Conservation (phyloP, 2,888 invertebrate genomes). For the Stictocephala bisonia region DNA sequence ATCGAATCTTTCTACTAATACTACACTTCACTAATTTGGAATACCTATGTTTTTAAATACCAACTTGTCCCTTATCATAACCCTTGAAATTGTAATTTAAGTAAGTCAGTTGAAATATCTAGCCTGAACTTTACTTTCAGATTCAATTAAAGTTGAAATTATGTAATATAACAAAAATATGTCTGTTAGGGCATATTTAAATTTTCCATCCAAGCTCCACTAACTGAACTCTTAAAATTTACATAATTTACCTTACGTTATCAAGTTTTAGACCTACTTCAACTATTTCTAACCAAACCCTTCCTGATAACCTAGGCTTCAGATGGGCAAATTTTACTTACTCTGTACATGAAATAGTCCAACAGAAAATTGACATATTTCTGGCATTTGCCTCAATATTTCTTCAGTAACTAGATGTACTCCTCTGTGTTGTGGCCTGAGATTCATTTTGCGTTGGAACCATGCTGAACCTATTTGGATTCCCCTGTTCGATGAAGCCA, state of each 20-base stretch:
- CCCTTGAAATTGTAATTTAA: too few relatives aligned
- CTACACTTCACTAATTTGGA: too few relatives aligned
- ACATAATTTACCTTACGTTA: neutral
- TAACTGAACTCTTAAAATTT: neutral
- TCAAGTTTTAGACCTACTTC: neutral
- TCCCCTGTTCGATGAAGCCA: constrained; percentile 88
- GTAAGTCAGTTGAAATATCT: too few relatives aligned
- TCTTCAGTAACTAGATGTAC: constrained; percentile 98
- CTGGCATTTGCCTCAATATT: constrained; percentile 93
- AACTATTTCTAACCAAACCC: constrained; percentile 49
- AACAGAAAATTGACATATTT: constrained; percentile 93
- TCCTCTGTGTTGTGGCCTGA: constrained; percentile 95
- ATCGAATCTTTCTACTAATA: too few relatives aligned
- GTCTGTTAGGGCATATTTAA: neutral
- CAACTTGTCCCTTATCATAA: too few relatives aligned
- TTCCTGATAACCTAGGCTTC: constrained; percentile 47
- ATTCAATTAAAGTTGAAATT: neutral
- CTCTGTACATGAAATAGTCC: constrained; percentile 98
- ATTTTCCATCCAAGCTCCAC: neutral
- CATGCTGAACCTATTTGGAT: constrained; percentile 97
- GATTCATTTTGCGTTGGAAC: constrained; percentile 97
- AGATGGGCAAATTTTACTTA: constrained; percentile 69
- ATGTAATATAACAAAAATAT: neutral
- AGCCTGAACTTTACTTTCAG: neutral
- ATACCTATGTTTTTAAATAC: too few relatives aligned